Conservation (phyloP, 2,113 vertebrate genomes). For the Hippocampus barbouri region DNA sequence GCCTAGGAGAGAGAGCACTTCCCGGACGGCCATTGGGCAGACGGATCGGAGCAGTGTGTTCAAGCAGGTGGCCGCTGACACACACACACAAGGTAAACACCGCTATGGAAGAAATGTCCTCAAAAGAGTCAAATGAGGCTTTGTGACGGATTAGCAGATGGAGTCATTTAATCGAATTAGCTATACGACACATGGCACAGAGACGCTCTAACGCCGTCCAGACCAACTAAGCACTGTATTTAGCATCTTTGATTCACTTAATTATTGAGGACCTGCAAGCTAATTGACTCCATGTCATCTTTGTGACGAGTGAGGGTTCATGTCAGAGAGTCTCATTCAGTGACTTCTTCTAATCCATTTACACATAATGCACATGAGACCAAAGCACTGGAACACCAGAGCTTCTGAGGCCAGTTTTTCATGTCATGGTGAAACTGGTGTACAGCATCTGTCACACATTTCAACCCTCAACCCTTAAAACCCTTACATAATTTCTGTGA, state of each 20-base stretch:
- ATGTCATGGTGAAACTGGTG: slow-evolving; percentile 10
- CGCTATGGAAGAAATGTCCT: slow-evolving; percentile 31
- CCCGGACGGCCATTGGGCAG: slow-evolving; percentile 65
- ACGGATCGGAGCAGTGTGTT: slow-evolving; percentile 42
- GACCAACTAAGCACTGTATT: slow-evolving; percentile 33
- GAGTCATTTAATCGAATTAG: slow-evolving; percentile 43
- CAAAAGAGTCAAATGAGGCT: slow-evolving; percentile 14
- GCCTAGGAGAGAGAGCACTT: slow-evolving; percentile 72
- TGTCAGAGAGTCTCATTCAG: slow-evolving; percentile 43
- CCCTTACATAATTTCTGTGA: background rate
- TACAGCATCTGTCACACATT: slow-evolving; percentile 8
- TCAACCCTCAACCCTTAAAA: background rate
- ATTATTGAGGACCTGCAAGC: slow-evolving; percentile 41
- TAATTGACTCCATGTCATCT: slow-evolving; percentile 61
- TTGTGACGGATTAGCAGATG: slow-evolving; percentile 37
- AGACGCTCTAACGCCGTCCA: slow-evolving; percentile 49
- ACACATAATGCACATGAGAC: slow-evolving; percentile 39
- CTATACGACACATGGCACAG: slow-evolving; percentile 21
- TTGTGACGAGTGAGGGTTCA: slow-evolving; percentile 31
- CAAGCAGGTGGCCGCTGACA: slow-evolving; percentile 59
- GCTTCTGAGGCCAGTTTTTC: slow-evolving; percentile 20
- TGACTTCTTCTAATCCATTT: slow-evolving; percentile 57
- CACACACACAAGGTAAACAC: slow-evolving; percentile 27
- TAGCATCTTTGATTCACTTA: slow-evolving; percentile 48
- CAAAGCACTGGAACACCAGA: slow-evolving; percentile 36